Percentiles rank a stretch among this genome's conserved stretches.
Evolutionary conservation across 2,797 vertebrate species (phyloP).

Genomic region (Sebastes taczanowskii): DNA sequence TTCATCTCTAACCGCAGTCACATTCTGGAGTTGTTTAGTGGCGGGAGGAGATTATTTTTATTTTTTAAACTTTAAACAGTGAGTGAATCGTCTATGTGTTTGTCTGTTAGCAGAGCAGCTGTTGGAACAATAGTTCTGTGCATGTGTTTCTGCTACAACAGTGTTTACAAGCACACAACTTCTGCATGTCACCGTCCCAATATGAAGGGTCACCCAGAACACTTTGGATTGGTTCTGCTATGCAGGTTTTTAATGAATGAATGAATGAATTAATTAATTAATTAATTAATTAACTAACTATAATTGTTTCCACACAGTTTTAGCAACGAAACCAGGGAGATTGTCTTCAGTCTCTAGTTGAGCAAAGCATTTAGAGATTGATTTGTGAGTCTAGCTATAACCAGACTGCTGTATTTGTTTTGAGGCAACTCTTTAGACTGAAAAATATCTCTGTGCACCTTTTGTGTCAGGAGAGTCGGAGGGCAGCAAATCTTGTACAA

Average conservation of each 20-base stretch:
- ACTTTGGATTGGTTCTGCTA: too few species aligned
- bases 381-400: neutral
- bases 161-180: neutral
- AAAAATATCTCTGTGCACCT: neutral
- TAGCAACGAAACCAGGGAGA: too few species aligned
- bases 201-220: fast-evolving
- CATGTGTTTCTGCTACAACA: neutral
- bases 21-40: neutral
- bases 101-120: neutral
- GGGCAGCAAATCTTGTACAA: too few species aligned
- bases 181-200: neutral
- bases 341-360: neutral
- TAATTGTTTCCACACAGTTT: too few species aligned
- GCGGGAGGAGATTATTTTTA: too few species aligned
- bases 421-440: neutral
- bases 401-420: neutral
- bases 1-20: neutral
- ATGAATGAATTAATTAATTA: too few species aligned
- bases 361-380: neutral
- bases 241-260: too few species aligned
- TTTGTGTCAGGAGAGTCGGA: neutral
- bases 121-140: neutral
- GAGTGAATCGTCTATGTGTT: neutral
- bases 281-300: too few species aligned
- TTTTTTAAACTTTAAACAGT: too few species aligned